Evolutionary conservation across 2,113 vertebrate species (phyloP), one percentile per base, ranked within the genome.

Genomic region (Ictidomys tridecemlineatus): DNA sequence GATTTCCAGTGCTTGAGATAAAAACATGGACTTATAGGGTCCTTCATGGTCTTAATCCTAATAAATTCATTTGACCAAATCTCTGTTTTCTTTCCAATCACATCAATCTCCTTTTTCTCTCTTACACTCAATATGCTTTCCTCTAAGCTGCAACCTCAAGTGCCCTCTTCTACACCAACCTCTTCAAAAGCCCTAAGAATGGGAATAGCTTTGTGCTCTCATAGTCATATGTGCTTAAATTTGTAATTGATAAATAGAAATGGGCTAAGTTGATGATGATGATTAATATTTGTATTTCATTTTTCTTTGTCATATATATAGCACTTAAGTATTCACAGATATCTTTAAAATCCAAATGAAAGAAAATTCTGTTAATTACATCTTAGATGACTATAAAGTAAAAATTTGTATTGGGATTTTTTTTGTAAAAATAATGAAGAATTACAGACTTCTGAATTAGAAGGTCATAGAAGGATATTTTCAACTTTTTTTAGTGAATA

Each of bases 81-180:
- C 3, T 85, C 42, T 30, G 28, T 34, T 39, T 78, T n/a, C 9
- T 67, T 45, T 67, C 24, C 51, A 63, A 20, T 17, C 24, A 20
- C 61, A 69, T 18, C 1, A 11, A 28, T 16, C 18, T 34, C 10
- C 30, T 58, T 28, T 42, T 39, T 51, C 34, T 56, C 53, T 56
- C 53, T 85, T 12, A 10, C 7, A 20, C 58, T 63, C 22, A 18
- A 5, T 20, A 26, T 11, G 3, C 32, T 58, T 30, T 8, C 32
- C 30, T 65, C 10, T 14, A 53, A 9, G 14, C 4, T 24, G 12
- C 58, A 67, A 89, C 9, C 48, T 9, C 24, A 45, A 3, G 26
- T 8, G 0, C 2, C 9, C 4, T 69, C 39, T 11, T 2, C 30
- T 61, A 14, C 22, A 37, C 6, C 9, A 26, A 2, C 16, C 42